Conservation (phyloP, 2,888 invertebrate genomes). For the Lasioglossum vierecki region DNA sequence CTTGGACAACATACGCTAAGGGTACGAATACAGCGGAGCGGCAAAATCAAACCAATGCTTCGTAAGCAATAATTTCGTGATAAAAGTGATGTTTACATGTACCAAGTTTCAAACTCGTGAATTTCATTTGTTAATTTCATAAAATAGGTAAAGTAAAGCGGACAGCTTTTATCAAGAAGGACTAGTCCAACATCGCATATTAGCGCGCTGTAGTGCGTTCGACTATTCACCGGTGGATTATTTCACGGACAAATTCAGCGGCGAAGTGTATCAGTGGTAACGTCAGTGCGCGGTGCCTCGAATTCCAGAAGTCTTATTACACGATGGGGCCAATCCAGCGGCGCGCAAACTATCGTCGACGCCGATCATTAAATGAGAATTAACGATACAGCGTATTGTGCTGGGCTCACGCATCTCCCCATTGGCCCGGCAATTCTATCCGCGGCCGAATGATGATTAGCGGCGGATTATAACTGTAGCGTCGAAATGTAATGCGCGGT, state of each 20-base stretch:
- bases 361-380: conserved; percentile 73
- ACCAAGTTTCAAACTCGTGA: too few species aligned
- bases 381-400: conserved; percentile 66
- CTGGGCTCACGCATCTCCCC: conserved; percentile 39
- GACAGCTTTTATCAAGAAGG: neutral
- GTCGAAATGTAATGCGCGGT: conserved; percentile 65
- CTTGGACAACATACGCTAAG: neutral
- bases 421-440: conserved; percentile 37
- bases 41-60: too few species aligned
- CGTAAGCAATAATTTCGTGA: too few species aligned
- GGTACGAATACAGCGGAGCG: too few species aligned
- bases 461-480: conserved; percentile 68
- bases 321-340: conserved; percentile 29
- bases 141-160: too few species aligned
- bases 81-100: too few species aligned
- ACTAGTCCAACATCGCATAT: neutral
- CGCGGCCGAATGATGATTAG: conserved; percentile 73
- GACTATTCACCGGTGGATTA: neutral
- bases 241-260: neutral
- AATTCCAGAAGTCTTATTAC: conserved; percentile 56
- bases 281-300: conserved; percentile 49
- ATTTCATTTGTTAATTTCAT: too few species aligned
- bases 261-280: conserved; percentile 13
- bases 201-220: neutral
- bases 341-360: conserved; percentile 60